These are phyloP conservation scores for Campylomormyrus numenius DNA, from an alignment of 2,113 vertebrate species.

Conservation along the genomic window DNA sequence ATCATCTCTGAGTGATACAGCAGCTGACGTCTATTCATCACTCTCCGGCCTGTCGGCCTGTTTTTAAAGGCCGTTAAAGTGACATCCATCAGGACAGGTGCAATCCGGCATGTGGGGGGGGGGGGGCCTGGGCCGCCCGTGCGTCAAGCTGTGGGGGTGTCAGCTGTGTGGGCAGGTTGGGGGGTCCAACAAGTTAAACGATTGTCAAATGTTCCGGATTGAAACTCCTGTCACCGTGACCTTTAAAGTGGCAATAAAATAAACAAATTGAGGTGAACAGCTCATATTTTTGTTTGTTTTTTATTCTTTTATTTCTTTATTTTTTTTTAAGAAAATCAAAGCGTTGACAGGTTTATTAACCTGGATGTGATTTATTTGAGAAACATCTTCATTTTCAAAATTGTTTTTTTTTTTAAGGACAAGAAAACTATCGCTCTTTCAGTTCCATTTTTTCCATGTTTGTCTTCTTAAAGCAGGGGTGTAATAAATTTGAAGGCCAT, in stretches of 20 bases:
- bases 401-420: constrained; percentile 44
- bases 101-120: constrained; percentile 22
- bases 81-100: constrained; percentile 40
- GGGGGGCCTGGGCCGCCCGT: neutral
- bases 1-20: constrained; percentile 20
- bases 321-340: constrained; percentile 38
- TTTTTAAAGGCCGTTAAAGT: constrained; percentile 40
- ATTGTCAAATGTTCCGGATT: constrained; percentile 18
- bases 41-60: constrained; percentile 24
- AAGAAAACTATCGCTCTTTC: constrained; percentile 42
- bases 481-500: constrained; percentile 33
- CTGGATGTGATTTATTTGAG: constrained; percentile 46
- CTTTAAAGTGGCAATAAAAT: constrained; percentile 38
- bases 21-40: constrained; percentile 29
- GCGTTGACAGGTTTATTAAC: constrained; percentile 54
- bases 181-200: constrained; percentile 7
- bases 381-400: constrained; percentile 45
- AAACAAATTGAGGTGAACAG: constrained; percentile 45
- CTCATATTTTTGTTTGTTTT: constrained; percentile 40
- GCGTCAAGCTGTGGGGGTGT: neutral
- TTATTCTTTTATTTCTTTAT: constrained; percentile 26
- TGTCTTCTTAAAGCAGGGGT: constrained; percentile 23
- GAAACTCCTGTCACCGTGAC: constrained; percentile 26
- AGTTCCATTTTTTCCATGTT: constrained; percentile 26
- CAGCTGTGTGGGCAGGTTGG: neutral